Evolutionary conservation across 2,888 invertebrate genomes (phyloP), one percentile per base, ranked within the genome.

Genomic region (Crepidodera aurea): DNA sequence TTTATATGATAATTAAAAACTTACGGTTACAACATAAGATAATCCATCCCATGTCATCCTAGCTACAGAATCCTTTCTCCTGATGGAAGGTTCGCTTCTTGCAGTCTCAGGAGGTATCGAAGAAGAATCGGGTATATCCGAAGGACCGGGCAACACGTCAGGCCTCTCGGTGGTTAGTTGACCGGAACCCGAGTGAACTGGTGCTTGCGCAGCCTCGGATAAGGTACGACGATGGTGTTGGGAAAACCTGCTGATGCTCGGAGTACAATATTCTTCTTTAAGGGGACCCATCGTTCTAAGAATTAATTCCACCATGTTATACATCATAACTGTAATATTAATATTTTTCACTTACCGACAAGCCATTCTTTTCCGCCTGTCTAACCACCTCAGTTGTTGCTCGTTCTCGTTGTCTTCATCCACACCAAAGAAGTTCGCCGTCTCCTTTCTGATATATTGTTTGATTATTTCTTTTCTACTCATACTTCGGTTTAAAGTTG

Each of bases 341-440:
- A n/a, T 40, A 40, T 13, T 53, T 56, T 16, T 29, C 13, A 84
- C 78, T 66, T 87, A 89, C 83, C 91, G 87, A 75, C 88, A 88
- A 71, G 92, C 91, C 82, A 92, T 87, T 73, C 93, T 83, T 79
- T 89, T 87, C 78, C 93, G 84, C 77, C 93, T 85, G 77, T 93
- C 92, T 75, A 90, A 83, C 94, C 94, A 94, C 78, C 90, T 81
- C 76, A 88, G 84, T 56, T 72, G 68, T 51, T 73, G 69, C 75
- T 88, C 86, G 73, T 87, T 86, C 78, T 92, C 91, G 71, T 88
- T 88, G 72, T 90, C 89, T 75, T 90, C 90, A 75, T 91, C 90
- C 60, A 94, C 89, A 15, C 93, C 94, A 79, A 94, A 93, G 82
- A 94, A 94, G 71, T 89, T 90, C 59, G 91, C 91, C 60, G 93